A percentile compares a stretch with the other conserved stretches of the same genome.
These are phyloP conservation scores for Rallus limicola DNA, from an alignment of 2,113 vertebrate genomes.

Conservation along the genomic window DNA sequence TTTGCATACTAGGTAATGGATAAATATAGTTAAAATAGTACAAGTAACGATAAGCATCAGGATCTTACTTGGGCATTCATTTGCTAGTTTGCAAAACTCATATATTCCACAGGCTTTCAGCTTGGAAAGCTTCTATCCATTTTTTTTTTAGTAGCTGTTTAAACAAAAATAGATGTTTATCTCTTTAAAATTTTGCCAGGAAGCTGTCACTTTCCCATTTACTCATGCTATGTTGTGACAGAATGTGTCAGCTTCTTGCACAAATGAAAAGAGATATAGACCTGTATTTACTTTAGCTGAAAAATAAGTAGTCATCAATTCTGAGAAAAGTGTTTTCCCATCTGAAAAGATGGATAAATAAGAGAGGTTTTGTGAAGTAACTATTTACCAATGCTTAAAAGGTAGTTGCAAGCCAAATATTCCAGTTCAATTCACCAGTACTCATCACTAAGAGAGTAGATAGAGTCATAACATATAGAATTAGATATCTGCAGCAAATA, in stretches of 20 bases:
- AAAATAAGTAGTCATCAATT: slow-evolving; percentile 84
- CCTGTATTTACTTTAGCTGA: slow-evolving; percentile 81
- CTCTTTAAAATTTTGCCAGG: slow-evolving; percentile 83
- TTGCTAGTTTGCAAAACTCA: slow-evolving; percentile 50
- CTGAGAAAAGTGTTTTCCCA: slow-evolving; percentile 75
- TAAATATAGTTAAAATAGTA: slow-evolving; percentile 5
- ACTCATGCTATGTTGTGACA: slow-evolving; percentile 82
- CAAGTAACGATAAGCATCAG: neutral
- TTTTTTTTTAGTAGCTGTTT: slow-evolving; percentile 75
- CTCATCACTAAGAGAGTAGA: neutral
- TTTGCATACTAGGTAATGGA: neutral
- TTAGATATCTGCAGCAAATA: neutral
- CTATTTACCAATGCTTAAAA: slow-evolving; percentile 67
- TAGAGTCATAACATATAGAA: slow-evolving; percentile 7
- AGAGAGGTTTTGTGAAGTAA: slow-evolving; percentile 66
- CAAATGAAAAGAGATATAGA: slow-evolving; percentile 84
- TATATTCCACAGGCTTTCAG: slow-evolving; percentile 69
- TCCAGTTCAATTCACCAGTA: slow-evolving; percentile 29
- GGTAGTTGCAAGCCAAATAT: slow-evolving; percentile 52
- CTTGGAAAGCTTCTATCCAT: slow-evolving; percentile 63
- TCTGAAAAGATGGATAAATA: slow-evolving; percentile 76
- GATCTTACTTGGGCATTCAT: slow-evolving; percentile 46
- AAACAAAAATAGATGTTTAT: slow-evolving; percentile 87
- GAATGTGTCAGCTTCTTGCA: slow-evolving; percentile 80
- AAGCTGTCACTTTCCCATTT: slow-evolving; percentile 83